Evolutionary conservation across 2,113 vertebrate genomes (phyloP).

Genomic region (Seriola quinqueradiata): DNA sequence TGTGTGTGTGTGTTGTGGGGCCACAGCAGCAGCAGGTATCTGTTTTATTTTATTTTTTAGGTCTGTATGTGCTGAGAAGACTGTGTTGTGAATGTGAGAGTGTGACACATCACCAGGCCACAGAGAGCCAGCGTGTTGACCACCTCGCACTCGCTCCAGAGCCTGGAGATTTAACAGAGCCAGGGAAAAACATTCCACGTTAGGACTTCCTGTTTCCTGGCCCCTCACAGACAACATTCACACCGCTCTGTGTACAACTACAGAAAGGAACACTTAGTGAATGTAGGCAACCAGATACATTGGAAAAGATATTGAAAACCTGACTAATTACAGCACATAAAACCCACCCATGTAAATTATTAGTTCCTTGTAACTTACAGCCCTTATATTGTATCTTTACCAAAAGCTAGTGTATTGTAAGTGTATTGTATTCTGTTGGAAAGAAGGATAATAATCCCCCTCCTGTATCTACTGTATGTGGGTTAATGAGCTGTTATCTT

Average conservation of each 20-base stretch:
- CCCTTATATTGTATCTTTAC: no score
- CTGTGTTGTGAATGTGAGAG: constrained; percentile 21
- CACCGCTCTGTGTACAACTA: not conserved
- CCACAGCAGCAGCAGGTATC: constrained; percentile 25
- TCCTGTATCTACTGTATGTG: no score
- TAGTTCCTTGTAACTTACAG: no score
- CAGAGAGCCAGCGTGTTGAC: constrained; percentile 29
- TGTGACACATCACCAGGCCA: constrained; percentile 25
- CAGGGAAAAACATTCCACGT: constrained; percentile 22
- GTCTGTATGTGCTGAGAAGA: constrained; percentile 7
- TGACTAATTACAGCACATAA: not conserved
- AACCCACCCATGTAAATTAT: no score
- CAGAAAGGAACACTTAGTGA: constrained; percentile 6
- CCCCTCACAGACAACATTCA: constrained; percentile 17
- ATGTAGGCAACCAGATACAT: not conserved
- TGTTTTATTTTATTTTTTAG: not conserved
- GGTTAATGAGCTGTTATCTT: no score
- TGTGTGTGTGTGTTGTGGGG: not conserved
- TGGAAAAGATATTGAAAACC: not conserved
- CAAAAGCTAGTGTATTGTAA: no score
- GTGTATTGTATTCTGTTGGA: no score
- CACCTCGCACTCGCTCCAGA: not conserved
- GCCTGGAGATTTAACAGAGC: constrained; percentile 8
- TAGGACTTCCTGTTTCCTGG: constrained; percentile 60
- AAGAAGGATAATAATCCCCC: no score